Evolutionary conservation across 92 coral and sea anemone genomes (phyloP).

Genomic region (Anthopleura xanthogrammica): DNA sequence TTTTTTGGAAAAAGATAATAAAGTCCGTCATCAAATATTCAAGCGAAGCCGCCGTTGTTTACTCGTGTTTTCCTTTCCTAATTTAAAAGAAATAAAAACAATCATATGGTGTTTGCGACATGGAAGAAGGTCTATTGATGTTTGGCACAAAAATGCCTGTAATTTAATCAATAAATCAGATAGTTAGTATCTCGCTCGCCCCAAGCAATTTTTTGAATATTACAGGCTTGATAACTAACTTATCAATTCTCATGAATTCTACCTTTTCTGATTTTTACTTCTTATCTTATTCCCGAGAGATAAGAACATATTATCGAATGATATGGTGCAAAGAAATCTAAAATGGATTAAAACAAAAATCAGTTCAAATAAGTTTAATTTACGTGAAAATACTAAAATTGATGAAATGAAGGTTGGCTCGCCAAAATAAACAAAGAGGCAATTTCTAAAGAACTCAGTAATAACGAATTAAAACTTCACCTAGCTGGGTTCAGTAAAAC

Average conservation of each 20-base stretch:
- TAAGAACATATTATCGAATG: neutral
- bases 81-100: neutral
- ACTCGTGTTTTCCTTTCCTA: neutral
- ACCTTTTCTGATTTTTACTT: neutral
- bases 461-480: neutral
- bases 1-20: neutral
- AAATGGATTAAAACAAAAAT: neutral
- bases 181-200: neutral
- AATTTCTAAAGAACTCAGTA: neutral
- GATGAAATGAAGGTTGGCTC: neutral
- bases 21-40: neutral
- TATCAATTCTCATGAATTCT: neutral
- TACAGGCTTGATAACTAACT: neutral
- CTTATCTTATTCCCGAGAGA: neutral
- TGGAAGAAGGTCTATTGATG: neutral
- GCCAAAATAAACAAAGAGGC: slow-evolving; percentile 4
- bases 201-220: neutral
- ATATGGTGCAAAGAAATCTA: neutral
- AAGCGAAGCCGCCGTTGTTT: neutral
- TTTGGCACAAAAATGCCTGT: neutral
- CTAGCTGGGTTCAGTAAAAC: neutral
- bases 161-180: neutral
- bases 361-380: neutral
- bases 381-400: neutral
- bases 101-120: neutral